phyloP scores from a whole-genome alignment of 2,797 vertebrate genomes.

The Catamblyrhynchus diadema region DNA sequence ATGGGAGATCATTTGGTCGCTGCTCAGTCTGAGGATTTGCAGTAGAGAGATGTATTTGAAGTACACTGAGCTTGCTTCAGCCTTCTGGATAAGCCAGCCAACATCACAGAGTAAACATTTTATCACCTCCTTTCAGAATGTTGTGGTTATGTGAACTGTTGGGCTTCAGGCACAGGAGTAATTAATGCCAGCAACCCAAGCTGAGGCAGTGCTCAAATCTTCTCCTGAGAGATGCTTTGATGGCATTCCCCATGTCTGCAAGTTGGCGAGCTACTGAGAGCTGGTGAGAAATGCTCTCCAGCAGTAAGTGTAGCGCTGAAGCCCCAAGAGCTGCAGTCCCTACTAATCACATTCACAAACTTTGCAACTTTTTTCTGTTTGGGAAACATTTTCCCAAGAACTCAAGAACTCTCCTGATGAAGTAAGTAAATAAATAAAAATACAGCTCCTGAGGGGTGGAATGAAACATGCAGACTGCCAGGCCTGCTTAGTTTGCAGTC shows the following conservation, averaged over 20 bases:
- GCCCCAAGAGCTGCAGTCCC: neutral
- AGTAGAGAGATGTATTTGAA: neutral
- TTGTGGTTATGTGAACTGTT: neutral
- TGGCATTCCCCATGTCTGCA: neutral
- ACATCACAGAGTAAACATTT: neutral
- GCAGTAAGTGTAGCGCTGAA: neutral
- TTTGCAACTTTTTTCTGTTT: neutral
- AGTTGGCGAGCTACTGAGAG: neutral
- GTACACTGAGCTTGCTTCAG: neutral
- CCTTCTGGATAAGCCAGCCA: neutral
- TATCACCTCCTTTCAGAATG: neutral
- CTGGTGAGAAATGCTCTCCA: neutral
- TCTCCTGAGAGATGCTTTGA: neutral
- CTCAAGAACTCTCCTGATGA: neutral
- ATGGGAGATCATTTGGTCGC: neutral
- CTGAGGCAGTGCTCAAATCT: neutral
- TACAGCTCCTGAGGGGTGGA: neutral
- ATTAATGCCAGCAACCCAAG: neutral
- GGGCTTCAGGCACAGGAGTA: neutral
- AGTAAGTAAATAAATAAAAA: neutral
- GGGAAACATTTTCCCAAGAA: neutral
- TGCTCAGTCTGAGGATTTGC: neutral
- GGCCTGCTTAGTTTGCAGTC: neutral
- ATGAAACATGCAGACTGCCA: neutral
- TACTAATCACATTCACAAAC: neutral